Conservation (phyloP, 1,140 invertebrate genomes). For the Meloidogyne chitwoodi region DNA sequence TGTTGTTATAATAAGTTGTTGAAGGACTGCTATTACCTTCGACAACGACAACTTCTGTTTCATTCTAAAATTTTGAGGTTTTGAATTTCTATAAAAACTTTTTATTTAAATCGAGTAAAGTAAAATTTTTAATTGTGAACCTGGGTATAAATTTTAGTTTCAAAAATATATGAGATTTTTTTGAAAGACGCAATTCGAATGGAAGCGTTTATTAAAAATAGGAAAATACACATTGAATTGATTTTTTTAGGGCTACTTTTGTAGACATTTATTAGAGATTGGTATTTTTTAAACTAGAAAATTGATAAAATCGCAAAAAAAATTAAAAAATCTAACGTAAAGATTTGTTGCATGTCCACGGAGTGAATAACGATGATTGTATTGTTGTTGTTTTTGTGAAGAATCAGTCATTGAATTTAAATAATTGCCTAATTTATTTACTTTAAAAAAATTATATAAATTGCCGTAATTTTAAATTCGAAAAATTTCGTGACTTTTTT, state of each 20-base stretch:
- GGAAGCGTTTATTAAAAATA: no score
- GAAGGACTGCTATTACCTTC: background rate
- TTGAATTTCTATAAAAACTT: no score
- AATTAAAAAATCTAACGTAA: background rate
- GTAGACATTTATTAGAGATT: no score
- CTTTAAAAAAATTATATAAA: background rate
- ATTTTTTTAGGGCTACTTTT: no score
- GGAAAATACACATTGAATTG: no score
- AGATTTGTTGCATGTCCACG: background rate
- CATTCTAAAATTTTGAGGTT: background rate
- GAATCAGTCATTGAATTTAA: conserved; percentile 6
- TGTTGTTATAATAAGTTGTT: background rate
- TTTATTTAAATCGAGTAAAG: no score
- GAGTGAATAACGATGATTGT: conserved; percentile 13
- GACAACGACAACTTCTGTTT: background rate
- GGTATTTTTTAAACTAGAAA: no score
- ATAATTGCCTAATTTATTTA: background rate
- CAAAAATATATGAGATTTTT: no score
- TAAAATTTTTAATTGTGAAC: no score
- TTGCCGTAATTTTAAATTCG: background rate
- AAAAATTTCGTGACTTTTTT: background rate
- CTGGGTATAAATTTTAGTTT: no score
- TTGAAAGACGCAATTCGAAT: no score
- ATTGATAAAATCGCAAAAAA: no score
- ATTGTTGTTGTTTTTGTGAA: background rate